Base-by-base conservation (phyloP, 2,113 vertebrate species). In the Myocastor coypus region DNA sequence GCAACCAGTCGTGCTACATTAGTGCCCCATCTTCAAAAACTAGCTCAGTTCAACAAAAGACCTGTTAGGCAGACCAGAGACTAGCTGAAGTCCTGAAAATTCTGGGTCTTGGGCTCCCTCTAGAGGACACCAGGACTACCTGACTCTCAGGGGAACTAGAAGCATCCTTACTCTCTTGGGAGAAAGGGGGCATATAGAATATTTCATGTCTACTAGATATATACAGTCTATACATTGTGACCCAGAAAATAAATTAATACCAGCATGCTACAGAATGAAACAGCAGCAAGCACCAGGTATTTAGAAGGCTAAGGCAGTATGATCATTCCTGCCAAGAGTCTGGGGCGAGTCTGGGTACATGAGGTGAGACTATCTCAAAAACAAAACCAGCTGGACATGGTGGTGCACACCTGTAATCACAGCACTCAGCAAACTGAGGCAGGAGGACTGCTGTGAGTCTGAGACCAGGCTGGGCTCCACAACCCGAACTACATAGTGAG, bases 21-120 rank as follows among this genome's bases (percentile, higher is more conserved):
- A 78, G 64, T 52, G 55, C 32, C 12, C 26, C 8, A 55, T 78
- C 46, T 81, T 85, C 50, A 94, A 22, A 69, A 10, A 50, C 28
- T 17, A 63, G n/a, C 80, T 82, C 42, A 57, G 42, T 71, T 13
- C n/a, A 73, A 66, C 14, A 66, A 57, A 10, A 22, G 16, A 75
- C 68, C 71, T 66, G 37, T 91, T 71, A 61, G 28, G n/a, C 19
- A 59, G 57, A 77, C n/a, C 63, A 69, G 81, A 63, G 14, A n/a
- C 3, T 57, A 64, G 52, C 20, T n/a, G 50, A 61, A 10, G 17
- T 46, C 46, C 85, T 87, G 28, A 87, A 57, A 85, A 95, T 40
- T 40, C 28, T 57, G 37, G 84, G 71, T 57, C 32, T 52, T 32
- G 86, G 61, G 93, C 92, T 96, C 96, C 96, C 97, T 83, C 94